phyloP scores from a whole-genome alignment of 2,113 vertebrate species.

The Nicator chloris region DNA sequence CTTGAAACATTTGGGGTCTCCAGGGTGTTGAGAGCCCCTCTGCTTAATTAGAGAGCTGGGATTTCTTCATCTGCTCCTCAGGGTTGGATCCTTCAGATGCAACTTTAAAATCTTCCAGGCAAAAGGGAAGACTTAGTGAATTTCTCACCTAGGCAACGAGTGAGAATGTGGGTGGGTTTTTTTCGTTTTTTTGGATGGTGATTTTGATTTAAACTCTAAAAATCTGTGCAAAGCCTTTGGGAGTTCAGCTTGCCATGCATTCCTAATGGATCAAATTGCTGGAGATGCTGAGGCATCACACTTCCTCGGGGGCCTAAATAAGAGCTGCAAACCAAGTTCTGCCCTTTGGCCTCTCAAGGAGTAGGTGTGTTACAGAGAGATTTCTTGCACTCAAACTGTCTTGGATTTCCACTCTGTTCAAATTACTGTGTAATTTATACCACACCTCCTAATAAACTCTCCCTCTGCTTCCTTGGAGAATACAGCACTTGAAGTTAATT shows the following conservation, averaged over 20 bases:
- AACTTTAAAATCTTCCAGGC: not conserved
- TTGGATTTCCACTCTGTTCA: conserved; percentile 15
- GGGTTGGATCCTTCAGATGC: not conserved
- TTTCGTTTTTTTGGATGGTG: not conserved
- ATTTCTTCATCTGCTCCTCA: not conserved
- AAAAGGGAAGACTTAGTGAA: not conserved
- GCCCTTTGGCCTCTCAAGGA: not conserved
- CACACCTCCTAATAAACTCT: conserved; percentile 41
- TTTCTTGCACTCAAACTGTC: not conserved
- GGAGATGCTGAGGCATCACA: not conserved
- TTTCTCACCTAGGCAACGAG: not conserved
- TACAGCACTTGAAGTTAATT: conserved; percentile 57
- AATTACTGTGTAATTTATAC: conserved; percentile 36
- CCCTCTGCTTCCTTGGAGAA: conserved; percentile 20
- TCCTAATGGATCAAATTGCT: conserved; percentile 15
- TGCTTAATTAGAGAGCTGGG: not conserved
- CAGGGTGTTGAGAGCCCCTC: not conserved
- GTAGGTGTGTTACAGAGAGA: not conserved
- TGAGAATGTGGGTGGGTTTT: not conserved
- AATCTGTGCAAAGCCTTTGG: not conserved
- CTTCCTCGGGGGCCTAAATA: not conserved
- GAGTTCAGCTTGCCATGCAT: not conserved
- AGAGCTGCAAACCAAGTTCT: not conserved
- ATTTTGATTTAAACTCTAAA: not conserved
- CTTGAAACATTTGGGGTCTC: not conserved